Conservation (phyloP, 2,888 invertebrate species). For the Lasioglossum vierecki region DNA sequence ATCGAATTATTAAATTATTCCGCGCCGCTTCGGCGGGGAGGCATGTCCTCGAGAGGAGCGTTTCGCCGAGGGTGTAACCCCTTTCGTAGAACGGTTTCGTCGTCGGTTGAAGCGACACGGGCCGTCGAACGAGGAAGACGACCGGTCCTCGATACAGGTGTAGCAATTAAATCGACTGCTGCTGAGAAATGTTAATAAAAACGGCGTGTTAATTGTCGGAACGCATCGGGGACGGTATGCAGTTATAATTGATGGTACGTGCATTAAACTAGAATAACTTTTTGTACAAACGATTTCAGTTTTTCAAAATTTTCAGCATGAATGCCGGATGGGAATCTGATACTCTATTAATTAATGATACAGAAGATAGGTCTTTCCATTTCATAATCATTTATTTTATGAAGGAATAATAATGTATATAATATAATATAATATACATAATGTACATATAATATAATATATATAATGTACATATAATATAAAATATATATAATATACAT, state of each 20-base stretch:
- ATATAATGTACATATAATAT: too few species aligned
- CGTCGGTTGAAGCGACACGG: not conserved
- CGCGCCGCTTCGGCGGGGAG: conserved; percentile 24
- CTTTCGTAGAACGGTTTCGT: not conserved
- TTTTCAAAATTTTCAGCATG: not conserved
- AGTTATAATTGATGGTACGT: not conserved
- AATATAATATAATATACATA: too few species aligned
- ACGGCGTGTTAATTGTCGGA: conserved; percentile 37
- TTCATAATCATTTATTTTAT: too few species aligned
- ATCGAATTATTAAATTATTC: conserved; percentile 56
- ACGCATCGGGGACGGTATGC: not conserved
- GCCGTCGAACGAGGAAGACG: conserved; percentile 38
- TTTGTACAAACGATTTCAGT: not conserved
- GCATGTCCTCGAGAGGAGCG: conserved; percentile 1
- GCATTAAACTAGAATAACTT: not conserved
- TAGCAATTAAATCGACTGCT: conserved; percentile 49
- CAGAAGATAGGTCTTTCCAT: too few species aligned
- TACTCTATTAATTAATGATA: too few species aligned
- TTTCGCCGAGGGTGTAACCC: conserved; percentile 36
- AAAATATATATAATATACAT: too few species aligned
- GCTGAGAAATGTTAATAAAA: conserved; percentile 41
- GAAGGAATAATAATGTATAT: too few species aligned
- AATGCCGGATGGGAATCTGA: too few species aligned
- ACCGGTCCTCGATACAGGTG: conserved; percentile 25
- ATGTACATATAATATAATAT: too few species aligned